phyloP scores from a whole-genome alignment of 2,888 invertebrate species.

The Metacarcinus magister region DNA sequence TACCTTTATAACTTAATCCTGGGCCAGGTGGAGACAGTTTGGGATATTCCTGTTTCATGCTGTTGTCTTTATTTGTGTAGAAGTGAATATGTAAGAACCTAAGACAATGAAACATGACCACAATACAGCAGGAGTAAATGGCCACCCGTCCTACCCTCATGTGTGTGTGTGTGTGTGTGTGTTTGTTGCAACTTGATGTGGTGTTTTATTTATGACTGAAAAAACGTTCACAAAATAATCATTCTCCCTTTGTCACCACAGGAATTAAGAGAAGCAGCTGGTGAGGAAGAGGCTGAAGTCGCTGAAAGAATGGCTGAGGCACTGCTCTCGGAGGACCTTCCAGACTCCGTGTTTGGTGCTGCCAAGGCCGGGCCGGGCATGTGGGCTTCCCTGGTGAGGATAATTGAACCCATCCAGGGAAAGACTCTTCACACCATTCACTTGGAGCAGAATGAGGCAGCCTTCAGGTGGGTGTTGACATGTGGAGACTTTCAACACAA shows the following conservation, averaged over 20 bases:
- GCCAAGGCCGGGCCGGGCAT: slow-evolving; percentile 97
- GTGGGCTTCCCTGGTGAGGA: slow-evolving; percentile 96
- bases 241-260: slow-evolving; percentile 82
- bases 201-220: too few relatives aligned
- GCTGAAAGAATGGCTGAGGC: slow-evolving; percentile 99
- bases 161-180: too few relatives aligned
- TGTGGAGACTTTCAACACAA: slow-evolving; percentile 32
- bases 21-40: too few relatives aligned
- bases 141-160: too few relatives aligned
- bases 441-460: slow-evolving; percentile 98
- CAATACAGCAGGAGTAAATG: too few relatives aligned
- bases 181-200: too few relatives aligned
- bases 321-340: slow-evolving; percentile 96
- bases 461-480: slow-evolving; percentile 88
- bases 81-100: too few relatives aligned
- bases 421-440: slow-evolving; percentile 91
- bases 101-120: too few relatives aligned
- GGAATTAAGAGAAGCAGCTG: slow-evolving; percentile 98
- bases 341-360: slow-evolving; percentile 96
- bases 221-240: background rate
- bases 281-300: slow-evolving; percentile 96
- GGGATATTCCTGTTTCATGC: background rate
- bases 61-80: background rate
- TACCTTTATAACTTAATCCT: background rate
- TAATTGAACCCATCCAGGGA: slow-evolving; percentile 93